These are phyloP conservation scores for Aradophagus sp. DNA, from an alignment of 1,140 invertebrate genomes.

Conservation along the genomic window DNA sequence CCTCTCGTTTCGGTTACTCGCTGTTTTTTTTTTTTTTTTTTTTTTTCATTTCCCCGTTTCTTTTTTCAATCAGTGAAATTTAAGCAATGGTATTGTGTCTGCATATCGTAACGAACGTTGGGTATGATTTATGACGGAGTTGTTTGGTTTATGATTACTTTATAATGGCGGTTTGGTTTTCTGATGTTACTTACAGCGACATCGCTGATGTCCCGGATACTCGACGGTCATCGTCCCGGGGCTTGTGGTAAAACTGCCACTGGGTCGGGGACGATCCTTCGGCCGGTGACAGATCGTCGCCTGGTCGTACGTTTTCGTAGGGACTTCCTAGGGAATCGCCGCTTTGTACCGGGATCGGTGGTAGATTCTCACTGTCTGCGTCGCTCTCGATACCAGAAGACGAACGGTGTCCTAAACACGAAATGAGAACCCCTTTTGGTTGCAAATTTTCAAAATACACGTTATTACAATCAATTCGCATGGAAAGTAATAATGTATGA, in stretches of 20 bases:
- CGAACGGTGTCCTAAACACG: constrained; percentile 71
- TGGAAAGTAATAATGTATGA: too few relatives aligned
- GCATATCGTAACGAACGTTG: constrained; percentile 31
- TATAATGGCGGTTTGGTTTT: too few relatives aligned
- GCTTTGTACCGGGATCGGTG: constrained; percentile 77
- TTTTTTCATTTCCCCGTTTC: constrained; percentile 20
- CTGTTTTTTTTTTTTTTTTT: constrained; percentile 1
- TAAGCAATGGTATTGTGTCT: constrained; percentile 36
- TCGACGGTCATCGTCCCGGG: constrained; percentile 75
- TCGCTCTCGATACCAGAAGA: constrained; percentile 75
- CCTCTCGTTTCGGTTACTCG: constrained; percentile 19
- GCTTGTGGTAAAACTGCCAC: constrained; percentile 78
- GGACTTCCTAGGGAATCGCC: constrained; percentile 78
- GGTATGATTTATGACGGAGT: constrained; percentile 2
- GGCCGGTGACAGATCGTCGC: constrained; percentile 73
- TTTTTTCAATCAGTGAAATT: too few relatives aligned
- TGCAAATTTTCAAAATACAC: too few relatives aligned
- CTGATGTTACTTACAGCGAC: constrained; percentile 78
- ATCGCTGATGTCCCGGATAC: constrained; percentile 77
- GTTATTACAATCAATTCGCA: too few relatives aligned
- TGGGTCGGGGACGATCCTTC: constrained; percentile 77
- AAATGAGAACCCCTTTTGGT: too few relatives aligned
- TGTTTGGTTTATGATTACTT: constrained; percentile 8
- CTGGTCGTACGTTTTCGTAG: constrained; percentile 79
- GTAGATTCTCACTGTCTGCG: constrained; percentile 76